Evolutionary conservation across 2,888 invertebrate species (phyloP).

Genomic region (Amphimallon solstitiale): DNA sequence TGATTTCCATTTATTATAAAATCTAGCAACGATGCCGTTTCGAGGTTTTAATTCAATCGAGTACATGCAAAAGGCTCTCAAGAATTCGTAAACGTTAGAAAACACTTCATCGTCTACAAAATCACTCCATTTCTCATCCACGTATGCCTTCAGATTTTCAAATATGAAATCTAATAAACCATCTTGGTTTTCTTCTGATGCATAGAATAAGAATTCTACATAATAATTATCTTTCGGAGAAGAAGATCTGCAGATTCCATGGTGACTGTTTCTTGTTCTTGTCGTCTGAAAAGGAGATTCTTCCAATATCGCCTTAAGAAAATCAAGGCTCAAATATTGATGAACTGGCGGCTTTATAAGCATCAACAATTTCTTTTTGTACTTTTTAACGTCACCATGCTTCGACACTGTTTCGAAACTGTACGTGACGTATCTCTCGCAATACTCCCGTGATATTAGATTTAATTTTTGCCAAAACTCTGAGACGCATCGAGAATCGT

Average conservation of each 20-base stretch:
- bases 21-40: neutral
- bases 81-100: slow-evolving; percentile 6
- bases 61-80: slow-evolving; percentile 3
- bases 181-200: neutral
- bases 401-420: neutral
- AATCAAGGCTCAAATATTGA: neutral
- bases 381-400: neutral
- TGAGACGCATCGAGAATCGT: neutral
- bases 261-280: neutral
- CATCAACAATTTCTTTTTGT: neutral
- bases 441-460: neutral
- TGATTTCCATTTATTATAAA: neutral
- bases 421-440: neutral
- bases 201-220: neutral
- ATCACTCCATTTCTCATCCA: slow-evolving; percentile 3
- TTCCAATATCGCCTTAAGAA: neutral
- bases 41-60: neutral
- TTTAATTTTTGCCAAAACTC: neutral
- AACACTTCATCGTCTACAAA: neutral
- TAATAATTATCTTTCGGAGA: slow-evolving; percentile 1
- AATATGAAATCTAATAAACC: neutral
- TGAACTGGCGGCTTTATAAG: neutral
- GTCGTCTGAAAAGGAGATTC: neutral
- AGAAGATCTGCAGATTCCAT: neutral
- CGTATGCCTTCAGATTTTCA: neutral